phyloP scores from a whole-genome alignment of 2,797 vertebrate genomes.

The Leontopithecus rosalia region DNA sequence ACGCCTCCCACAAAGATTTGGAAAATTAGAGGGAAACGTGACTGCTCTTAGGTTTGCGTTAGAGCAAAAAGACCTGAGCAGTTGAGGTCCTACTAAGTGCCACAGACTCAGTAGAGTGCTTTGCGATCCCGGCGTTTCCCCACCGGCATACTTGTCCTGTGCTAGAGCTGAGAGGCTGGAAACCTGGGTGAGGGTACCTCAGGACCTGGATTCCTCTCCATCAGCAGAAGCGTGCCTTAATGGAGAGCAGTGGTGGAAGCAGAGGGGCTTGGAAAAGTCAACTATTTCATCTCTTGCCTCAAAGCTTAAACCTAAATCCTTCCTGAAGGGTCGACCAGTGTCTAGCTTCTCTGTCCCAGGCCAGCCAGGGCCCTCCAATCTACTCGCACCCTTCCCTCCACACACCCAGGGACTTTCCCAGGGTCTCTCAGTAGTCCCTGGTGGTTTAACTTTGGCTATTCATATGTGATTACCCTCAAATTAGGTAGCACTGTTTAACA shows the following conservation, averaged over 20 bases:
- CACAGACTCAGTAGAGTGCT: not conserved
- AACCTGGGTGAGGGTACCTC: not conserved
- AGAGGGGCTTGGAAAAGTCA: not conserved
- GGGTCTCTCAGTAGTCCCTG: not conserved
- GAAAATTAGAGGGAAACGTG: not conserved
- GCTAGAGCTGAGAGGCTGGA: not conserved
- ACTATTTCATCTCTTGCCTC: not conserved
- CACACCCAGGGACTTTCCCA: constrained; percentile 39
- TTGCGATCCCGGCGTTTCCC: not conserved
- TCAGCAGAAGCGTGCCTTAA: not conserved
- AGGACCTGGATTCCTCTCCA: not conserved
- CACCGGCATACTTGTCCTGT: no score
- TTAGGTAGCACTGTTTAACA: constrained; percentile 55
- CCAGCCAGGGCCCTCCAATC: not conserved
- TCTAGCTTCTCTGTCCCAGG: not conserved
- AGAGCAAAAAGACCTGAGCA: not conserved
- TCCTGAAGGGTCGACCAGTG: not conserved
- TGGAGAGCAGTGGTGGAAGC: not conserved
- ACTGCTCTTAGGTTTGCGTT: not conserved
- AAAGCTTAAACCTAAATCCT: not conserved
- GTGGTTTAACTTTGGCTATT: constrained; percentile 62
- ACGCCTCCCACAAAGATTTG: not conserved
- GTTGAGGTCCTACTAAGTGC: constrained; percentile 1
- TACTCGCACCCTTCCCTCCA: fast-evolving
- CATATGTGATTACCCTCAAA: constrained; percentile 61